phyloP scores from a whole-genome alignment of 2,113 vertebrate species.

The Lethenteron reissneri region DNA sequence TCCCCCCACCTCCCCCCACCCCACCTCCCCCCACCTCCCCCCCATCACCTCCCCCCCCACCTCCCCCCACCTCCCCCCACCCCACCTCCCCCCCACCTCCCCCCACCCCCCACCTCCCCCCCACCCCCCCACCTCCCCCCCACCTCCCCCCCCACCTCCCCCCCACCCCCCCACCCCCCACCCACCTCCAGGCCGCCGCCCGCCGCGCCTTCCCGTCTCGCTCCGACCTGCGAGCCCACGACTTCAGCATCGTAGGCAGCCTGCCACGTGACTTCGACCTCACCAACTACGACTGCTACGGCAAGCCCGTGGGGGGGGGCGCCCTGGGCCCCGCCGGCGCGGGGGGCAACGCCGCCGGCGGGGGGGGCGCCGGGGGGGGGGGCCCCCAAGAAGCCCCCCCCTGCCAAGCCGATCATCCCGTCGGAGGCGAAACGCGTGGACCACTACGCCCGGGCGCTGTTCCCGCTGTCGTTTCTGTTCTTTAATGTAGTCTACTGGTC shows the following conservation, averaged over 20 bases:
- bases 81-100: neutral
- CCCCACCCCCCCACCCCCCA: neutral
- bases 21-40: neutral
- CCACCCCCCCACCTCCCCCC: no score
- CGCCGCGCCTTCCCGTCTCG: neutral
- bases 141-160: no score
- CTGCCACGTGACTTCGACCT: conserved; percentile 93
- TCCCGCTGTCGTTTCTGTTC: conserved; percentile 95
- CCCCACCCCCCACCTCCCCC: no score
- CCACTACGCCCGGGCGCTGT: conserved; percentile 74
- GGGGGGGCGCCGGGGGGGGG: conserved; percentile 22
- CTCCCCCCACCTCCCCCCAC: neutral
- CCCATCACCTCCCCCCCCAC: no score
- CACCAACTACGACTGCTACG: conserved; percentile 97
- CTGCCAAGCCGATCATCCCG: conserved; percentile 81
- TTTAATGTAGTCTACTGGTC: conserved; percentile 98
- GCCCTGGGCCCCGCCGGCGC: conserved; percentile 45
- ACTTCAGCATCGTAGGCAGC: conserved; percentile 97
- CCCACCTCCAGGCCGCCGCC: neutral
- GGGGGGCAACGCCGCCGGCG: conserved; percentile 32
- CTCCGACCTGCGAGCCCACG: conserved; percentile 81
- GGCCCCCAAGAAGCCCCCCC: conserved; percentile 47
- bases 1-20: neutral
- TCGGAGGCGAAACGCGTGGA: conserved; percentile 81
- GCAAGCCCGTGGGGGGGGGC: conserved; percentile 50